Evolutionary conservation across 2,888 invertebrate species (phyloP).

Genomic region (Ptilodon capucinus): DNA sequence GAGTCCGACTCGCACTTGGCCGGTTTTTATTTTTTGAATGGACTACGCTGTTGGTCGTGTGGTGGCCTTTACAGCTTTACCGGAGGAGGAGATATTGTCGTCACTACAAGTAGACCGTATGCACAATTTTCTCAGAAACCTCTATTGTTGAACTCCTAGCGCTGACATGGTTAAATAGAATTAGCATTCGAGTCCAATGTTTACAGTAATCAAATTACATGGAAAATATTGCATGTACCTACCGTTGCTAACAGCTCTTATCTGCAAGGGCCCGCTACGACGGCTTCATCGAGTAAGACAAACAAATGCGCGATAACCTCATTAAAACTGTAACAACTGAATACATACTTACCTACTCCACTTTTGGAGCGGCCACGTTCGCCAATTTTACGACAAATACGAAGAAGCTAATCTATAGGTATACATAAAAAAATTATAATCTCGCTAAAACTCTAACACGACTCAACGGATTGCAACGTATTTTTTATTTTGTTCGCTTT

Average conservation of each 20-base stretch:
- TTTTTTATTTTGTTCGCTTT: no score
- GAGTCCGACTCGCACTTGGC: no score
- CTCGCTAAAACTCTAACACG: no score
- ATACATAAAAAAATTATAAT: no score
- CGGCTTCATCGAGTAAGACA: constrained; percentile 44
- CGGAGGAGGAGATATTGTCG: no score
- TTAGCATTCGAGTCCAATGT: neutral
- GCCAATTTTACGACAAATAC: constrained; percentile 22
- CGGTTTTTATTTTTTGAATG: no score
- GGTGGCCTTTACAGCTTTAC: no score
- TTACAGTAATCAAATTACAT: neutral
- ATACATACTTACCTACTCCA: constrained; percentile 23
- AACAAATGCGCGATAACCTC: constrained; percentile 55
- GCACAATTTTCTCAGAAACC: neutral
- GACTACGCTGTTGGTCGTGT: no score
- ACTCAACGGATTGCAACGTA: no score
- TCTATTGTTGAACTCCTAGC: neutral
- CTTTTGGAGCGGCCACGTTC: constrained; percentile 20
- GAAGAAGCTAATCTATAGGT: neutral
- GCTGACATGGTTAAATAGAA: neutral
- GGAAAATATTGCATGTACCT: neutral
- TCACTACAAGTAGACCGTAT: no score
- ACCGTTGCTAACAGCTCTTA: constrained; percentile 12
- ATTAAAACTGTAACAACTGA: constrained; percentile 44
- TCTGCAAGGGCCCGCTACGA: constrained; percentile 31